Evolutionary conservation across 2,888 invertebrate species (phyloP).

Genomic region (Ectemnius continuus): DNA sequence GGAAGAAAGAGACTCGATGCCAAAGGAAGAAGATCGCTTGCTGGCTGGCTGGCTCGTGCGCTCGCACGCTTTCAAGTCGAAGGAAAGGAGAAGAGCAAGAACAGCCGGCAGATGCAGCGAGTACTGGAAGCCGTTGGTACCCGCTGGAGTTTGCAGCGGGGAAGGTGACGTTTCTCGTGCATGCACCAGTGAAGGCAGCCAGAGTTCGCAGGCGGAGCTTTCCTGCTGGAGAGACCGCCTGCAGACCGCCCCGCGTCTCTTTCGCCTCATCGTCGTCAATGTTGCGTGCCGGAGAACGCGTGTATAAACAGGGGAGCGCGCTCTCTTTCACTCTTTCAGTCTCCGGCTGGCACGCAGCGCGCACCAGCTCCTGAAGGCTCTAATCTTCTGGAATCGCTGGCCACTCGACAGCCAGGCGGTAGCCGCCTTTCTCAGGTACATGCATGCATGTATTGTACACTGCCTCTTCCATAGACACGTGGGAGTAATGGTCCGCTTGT

Average conservation of each 20-base stretch:
- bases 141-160: conserved; percentile 33
- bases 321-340: conserved; percentile 11
- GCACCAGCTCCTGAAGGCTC: conserved; percentile 12
- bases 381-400: conserved; percentile 26
- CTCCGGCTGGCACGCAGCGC: conserved; percentile 25
- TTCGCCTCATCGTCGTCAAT: conserved; percentile 56
- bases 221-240: conserved; percentile 71
- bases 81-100: background rate
- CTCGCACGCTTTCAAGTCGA: background rate
- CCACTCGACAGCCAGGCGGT: background rate
- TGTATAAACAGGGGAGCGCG: conserved; percentile 36
- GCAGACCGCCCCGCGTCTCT: conserved; percentile 69
- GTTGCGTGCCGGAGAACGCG: conserved; percentile 52
- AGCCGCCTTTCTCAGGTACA: background rate
- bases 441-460: too few relatives aligned
- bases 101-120: conserved; percentile 44
- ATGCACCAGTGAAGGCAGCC: conserved; percentile 33
- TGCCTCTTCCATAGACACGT: too few relatives aligned
- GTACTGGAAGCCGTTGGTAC: background rate
- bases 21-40: background rate
- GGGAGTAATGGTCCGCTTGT: too few relatives aligned
- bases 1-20: background rate
- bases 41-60: too few relatives aligned
- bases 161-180: conserved; percentile 57
- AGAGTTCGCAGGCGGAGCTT: conserved; percentile 72